Base-by-base conservation (phyloP, 2,888 invertebrate genomes). In the Xestia rhomboidea region DNA sequence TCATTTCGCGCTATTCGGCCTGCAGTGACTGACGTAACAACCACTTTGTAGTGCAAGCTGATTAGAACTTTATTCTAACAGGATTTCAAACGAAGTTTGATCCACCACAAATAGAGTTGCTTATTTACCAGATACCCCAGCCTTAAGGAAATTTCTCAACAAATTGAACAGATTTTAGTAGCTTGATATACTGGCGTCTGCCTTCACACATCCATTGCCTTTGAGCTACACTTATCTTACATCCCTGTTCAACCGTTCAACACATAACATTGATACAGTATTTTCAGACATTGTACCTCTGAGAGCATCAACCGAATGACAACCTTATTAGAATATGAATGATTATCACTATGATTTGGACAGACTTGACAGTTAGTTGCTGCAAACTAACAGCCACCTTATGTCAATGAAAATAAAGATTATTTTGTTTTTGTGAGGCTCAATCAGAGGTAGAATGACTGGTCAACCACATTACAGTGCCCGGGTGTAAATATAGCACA, bases 201-300 rank as follows among this genome's bases (percentile, higher is more conserved):
- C 3, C 51, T 73, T 38, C 54, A 54, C 5, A 54, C 46, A 71
- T 11, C 21, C 13, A 24, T 38, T 38, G 57, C 3, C 27, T 57
- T 79, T 76, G 81, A 81, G 68, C 79, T 82, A 82, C 44, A 70
- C 60, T 71, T 77, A 82, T 38, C 15, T 71, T 46, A 77, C 81
- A 71, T 81, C 81, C 81, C 81, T 81, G 81, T 81, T 62, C 82
- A 68, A 71, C 81, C 81, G 82, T 68, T 57, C 41, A 76, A 68
- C 24, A 34, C 46, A 54, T 44, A 18, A 38, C 64, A 74, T 49
- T 68, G 18, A 81, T 64, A 63, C 38, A 64, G 41, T 64, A 21
- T 34, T 21, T 62, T 21, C 21, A 60, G 21, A 10, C 21, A 30
- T 34, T 60, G 34, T 21, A 62, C 34, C 30, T 21, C 62, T 21